A percentile compares a stretch with the other conserved stretches of the same genome.
These are phyloP conservation scores for Mastomys coucha DNA, from an alignment of 2,113 vertebrate species.

Conservation along the genomic window DNA sequence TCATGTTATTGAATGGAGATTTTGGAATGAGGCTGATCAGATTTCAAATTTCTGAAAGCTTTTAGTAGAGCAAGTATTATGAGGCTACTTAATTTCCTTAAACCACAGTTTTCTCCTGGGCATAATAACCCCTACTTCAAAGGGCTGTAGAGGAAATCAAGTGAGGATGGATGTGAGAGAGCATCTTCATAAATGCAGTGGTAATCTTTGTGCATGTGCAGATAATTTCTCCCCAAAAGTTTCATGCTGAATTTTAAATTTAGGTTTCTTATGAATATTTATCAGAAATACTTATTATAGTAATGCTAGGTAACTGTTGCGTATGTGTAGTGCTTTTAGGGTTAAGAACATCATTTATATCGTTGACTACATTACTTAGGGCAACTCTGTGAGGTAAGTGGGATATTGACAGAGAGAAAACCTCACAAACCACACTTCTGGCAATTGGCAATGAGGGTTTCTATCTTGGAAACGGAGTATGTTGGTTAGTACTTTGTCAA, in stretches of 20 bases:
- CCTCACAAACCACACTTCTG: too few species aligned
- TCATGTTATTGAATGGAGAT: background rate
- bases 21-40: background rate
- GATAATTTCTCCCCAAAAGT: background rate
- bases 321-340: background rate
- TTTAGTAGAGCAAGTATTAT: background rate
- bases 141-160: background rate
- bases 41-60: constrained; percentile 35
- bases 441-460: background rate
- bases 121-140: background rate
- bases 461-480: background rate
- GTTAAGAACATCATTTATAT: background rate
- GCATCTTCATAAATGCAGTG: background rate
- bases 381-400: background rate
- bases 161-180: background rate
- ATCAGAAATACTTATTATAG: background rate
- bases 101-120: constrained; percentile 39
- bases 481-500: background rate
- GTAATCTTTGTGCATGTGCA: background rate
- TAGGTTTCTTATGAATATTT: background rate
- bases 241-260: background rate
- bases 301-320: background rate
- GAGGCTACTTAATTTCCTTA: constrained; percentile 40
- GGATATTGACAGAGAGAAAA: background rate
- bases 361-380: background rate